Percentiles rank a stretch among this genome's conserved stretches.
phyloP scores from a whole-genome alignment of 2,888 invertebrate genomes.

The Psylliodes chrysocephalus region DNA sequence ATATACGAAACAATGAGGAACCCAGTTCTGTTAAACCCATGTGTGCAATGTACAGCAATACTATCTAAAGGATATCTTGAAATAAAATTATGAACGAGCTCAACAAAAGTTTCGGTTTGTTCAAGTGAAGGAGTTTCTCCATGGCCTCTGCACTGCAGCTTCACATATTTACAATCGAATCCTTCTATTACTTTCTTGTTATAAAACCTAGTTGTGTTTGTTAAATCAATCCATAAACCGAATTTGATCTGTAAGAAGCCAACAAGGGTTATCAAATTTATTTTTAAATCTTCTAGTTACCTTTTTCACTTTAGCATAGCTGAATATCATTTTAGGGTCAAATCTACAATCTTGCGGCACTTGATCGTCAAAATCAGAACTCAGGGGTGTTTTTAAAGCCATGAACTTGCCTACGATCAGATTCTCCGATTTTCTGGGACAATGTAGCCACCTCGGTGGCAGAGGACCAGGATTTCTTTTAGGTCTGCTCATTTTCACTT shows the following conservation, averaged over 20 bases:
- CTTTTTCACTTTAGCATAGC: conserved; percentile 79
- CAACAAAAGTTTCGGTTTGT: conserved; percentile 85
- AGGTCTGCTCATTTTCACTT: conserved; percentile 50
- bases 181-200: conserved; percentile 81
- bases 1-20: conserved; percentile 93
- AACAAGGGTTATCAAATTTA: neutral
- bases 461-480: conserved; percentile 71
- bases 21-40: conserved; percentile 98
- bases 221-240: conserved; percentile 96
- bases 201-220: conserved; percentile 95
- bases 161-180: conserved; percentile 83
- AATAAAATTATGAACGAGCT: conserved; percentile 82
- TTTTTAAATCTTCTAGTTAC: conserved; percentile 61
- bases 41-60: conserved; percentile 93
- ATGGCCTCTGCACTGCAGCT: conserved; percentile 90
- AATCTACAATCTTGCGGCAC: conserved; percentile 88
- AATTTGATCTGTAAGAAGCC: conserved; percentile 75
- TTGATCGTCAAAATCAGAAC: conserved; percentile 81
- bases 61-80: conserved; percentile 80
- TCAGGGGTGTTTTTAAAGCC: conserved; percentile 95
- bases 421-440: conserved; percentile 82
- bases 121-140: conserved; percentile 90
- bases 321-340: conserved; percentile 87
- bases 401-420: conserved; percentile 86
- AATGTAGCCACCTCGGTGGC: conserved; percentile 88